phyloP scores from a whole-genome alignment of 2,797 vertebrate genomes.

The Hyperoplus immaculatus region DNA sequence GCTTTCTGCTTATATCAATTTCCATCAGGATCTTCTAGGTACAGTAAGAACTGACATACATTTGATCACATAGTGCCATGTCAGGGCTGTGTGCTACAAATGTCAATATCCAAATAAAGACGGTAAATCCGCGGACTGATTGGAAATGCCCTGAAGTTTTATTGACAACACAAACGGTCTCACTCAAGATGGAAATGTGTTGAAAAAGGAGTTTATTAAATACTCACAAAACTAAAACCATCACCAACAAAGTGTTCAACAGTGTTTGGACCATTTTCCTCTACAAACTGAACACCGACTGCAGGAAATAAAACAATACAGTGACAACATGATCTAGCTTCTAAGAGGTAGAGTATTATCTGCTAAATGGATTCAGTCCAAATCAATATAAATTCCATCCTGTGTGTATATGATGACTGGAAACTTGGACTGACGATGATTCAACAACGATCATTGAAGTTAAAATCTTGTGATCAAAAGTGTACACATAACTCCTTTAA shows the following conservation, averaged over 20 bases:
- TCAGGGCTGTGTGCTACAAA: slow-evolving; percentile 25
- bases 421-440: background rate
- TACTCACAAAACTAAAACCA: background rate
- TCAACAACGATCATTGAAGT: background rate
- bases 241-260: background rate
- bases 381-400: background rate
- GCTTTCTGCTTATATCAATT: slow-evolving; percentile 24
- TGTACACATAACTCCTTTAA: no score
- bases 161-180: background rate
- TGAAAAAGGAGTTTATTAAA: slow-evolving; percentile 8
- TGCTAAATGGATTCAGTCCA: background rate
- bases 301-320: background rate
- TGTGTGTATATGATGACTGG: background rate
- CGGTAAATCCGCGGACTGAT: slow-evolving; percentile 1
- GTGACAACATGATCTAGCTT: background rate
- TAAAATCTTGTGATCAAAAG: background rate
- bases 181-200: background rate
- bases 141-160: slow-evolving; percentile 16
- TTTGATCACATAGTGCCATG: slow-evolving; percentile 16
- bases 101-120: slow-evolving; percentile 57
- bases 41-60: slow-evolving; percentile 19
- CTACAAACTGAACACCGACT: background rate
- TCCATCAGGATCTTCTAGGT: slow-evolving; percentile 31
- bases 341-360: slow-evolving; percentile 33
- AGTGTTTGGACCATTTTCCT: background rate